Evolutionary conservation across 2,888 invertebrate genomes (phyloP).

Genomic region (Eilema caniola): DNA sequence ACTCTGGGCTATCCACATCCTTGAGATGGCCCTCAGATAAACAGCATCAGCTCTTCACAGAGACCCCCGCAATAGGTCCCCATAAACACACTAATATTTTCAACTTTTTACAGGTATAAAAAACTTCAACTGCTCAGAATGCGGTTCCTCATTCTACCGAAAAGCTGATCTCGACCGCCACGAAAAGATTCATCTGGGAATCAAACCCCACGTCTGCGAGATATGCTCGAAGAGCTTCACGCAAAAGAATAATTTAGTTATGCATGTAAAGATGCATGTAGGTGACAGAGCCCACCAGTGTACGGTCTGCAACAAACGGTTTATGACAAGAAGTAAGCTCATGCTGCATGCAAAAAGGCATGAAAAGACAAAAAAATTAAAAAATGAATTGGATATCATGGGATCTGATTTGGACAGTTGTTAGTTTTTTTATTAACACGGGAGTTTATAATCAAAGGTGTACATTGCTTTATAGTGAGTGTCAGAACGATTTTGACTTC

Average conservation of each 20-base stretch:
- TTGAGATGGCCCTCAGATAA: no score
- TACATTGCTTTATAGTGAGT: no score
- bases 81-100: no score
- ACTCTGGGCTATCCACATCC: no score
- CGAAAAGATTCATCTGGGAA: constrained; percentile 73
- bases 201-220: constrained; percentile 74
- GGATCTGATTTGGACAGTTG: constrained; percentile 12
- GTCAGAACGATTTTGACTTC: no score
- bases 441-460: neutral
- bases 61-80: no score
- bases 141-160: constrained; percentile 73
- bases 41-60: no score
- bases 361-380: constrained; percentile 67
- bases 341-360: constrained; percentile 68
- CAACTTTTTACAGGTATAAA: constrained; percentile 58
- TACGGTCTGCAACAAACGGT: constrained; percentile 66
- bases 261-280: constrained; percentile 76
- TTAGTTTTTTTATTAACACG: neutral
- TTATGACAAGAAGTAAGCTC: constrained; percentile 73
- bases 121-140: constrained; percentile 72
- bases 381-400: constrained; percentile 38
- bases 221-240: constrained; percentile 76
- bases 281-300: constrained; percentile 73
- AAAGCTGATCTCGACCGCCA: constrained; percentile 77
- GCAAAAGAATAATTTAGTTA: constrained; percentile 76